Evolutionary conservation across 1,140 invertebrate genomes (phyloP), one percentile per base, ranked within the genome.

Genomic region (Wiebesia pumilae): DNA sequence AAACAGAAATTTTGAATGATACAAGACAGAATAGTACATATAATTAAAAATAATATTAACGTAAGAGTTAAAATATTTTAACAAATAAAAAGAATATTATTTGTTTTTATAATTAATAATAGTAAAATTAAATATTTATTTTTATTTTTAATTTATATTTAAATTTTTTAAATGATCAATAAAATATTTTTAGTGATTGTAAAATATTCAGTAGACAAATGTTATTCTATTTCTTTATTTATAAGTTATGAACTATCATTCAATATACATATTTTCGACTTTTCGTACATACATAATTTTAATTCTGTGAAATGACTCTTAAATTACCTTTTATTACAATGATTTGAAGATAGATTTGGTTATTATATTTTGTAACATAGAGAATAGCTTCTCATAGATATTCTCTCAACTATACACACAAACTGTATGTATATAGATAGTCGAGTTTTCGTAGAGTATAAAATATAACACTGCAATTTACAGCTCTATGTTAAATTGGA

Each of bases 401-500:
- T 81, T 67, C 79, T 81, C 69, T 81, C 21, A 77, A 81, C 54
- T 73, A 77, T 81, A 81, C 69, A 86, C 30, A 81, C 51, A 71
- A 84, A 81, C 38, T 62, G 67, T 71, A 65, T 81, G 79, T 81
- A 65, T 78, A 65, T 33, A 40, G 35, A 78, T 77, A 86, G 73
- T 82, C 73, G 16, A 75, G 54, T 51, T 81, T 58, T 83, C 58
- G 51, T 73, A 83, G 67, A 65, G 73, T 87, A 71, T 58, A 87
- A 87, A 87, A 83, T 87, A 38, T 83, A 87, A 87, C 81, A 87
- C 85, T 87, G 81, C 65, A 83, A 83, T 87, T 43, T 80, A 87
- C 81, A 81, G 51, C 9, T 80, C 77, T 85, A 54, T 43, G 16
- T 33, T 62, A 71, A 81, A 81, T 71, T 33, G 30, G 1, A 54